Conservation (phyloP, 2,113 vertebrate species). For the Polypterus senegalus region DNA sequence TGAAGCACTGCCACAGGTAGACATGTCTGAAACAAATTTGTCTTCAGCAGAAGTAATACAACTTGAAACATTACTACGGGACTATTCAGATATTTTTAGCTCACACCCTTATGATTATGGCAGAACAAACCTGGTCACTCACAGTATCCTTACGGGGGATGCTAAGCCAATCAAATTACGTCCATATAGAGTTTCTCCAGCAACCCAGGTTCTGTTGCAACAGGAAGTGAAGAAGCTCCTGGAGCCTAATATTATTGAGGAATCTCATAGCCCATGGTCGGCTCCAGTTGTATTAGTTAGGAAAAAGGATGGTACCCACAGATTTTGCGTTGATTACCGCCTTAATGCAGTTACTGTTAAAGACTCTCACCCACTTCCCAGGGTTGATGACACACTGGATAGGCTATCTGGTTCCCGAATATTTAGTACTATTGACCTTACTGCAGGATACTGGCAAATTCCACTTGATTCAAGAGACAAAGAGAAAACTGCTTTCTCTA, state of each 20-base stretch:
- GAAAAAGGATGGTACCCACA: constrained; percentile 12
- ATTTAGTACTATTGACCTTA: constrained; percentile 12
- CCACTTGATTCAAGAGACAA: constrained; percentile 7
- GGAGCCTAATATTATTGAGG: constrained; percentile 9
- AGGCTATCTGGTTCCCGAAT: constrained; percentile 3
- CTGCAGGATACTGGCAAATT: constrained; percentile 12
- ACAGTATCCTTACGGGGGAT: too few species aligned
- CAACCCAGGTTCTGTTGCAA: constrained; percentile 6
- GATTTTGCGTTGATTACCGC: constrained; percentile 10
- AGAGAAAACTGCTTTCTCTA: constrained; percentile 13
- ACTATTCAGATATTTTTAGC: too few species aligned
- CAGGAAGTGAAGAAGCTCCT: constrained; percentile 10
- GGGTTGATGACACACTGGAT: constrained; percentile 10
- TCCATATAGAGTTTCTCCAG: constrained; percentile 7
- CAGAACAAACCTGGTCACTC: neutral
- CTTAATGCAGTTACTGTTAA: constrained; percentile 12
- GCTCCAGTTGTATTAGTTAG: constrained; percentile 8
- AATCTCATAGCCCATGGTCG: constrained; percentile 14
- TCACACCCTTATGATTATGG: constrained; percentile 8
- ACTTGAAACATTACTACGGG: too few species aligned
- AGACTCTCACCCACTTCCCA: constrained; percentile 11
- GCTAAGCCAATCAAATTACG: constrained; percentile 5
- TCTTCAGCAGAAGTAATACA: too few species aligned
- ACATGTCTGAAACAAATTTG: too few species aligned
- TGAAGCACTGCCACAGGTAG: neutral